Percentiles rank a stretch among this genome's conserved stretches.
phyloP scores from a whole-genome alignment of 1,140 invertebrate species.

The Dinothrombium tinctorium region DNA sequence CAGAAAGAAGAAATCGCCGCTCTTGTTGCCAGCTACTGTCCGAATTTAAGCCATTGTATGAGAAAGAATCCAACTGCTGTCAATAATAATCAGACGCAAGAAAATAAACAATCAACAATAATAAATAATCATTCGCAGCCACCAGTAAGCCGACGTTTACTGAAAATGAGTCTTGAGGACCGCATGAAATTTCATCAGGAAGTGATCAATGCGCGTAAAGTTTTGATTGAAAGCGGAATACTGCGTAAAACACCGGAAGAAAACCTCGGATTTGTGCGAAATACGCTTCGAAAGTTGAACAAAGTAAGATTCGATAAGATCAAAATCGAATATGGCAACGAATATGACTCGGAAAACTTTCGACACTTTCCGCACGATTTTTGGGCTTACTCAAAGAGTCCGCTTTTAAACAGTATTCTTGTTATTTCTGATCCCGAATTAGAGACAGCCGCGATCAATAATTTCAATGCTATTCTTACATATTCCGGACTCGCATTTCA shows the following conservation, averaged over 20 bases:
- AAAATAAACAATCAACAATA: neutral
- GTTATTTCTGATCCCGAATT: slow-evolving; percentile 53
- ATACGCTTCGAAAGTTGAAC: slow-evolving; percentile 55
- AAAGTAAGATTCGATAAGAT: slow-evolving; percentile 59
- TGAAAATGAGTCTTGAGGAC: slow-evolving; percentile 32
- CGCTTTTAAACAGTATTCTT: slow-evolving; percentile 50
- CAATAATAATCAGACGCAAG: neutral
- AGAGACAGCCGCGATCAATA: slow-evolving; percentile 53
- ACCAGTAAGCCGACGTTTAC: neutral
- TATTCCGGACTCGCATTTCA: slow-evolving; percentile 35
- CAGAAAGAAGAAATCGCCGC: slow-evolving; percentile 73
- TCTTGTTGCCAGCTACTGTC: slow-evolving; percentile 62
- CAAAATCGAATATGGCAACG: slow-evolving; percentile 18
- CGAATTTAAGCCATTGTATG: slow-evolving; percentile 5
- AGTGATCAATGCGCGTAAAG: slow-evolving; percentile 33
- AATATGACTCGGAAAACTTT: slow-evolving; percentile 43
- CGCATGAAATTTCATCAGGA: slow-evolving; percentile 53
- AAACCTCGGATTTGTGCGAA: slow-evolving; percentile 51
- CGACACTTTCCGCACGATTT: slow-evolving; percentile 60
- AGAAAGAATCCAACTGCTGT: neutral
- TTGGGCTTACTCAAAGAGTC: slow-evolving; percentile 67
- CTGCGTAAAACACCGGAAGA: slow-evolving; percentile 54
- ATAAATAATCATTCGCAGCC: neutral
- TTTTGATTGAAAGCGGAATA: slow-evolving; percentile 54
- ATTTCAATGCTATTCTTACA: slow-evolving; percentile 33